Conservation (phyloP, 2,888 invertebrate species). For the Empis livida region DNA sequence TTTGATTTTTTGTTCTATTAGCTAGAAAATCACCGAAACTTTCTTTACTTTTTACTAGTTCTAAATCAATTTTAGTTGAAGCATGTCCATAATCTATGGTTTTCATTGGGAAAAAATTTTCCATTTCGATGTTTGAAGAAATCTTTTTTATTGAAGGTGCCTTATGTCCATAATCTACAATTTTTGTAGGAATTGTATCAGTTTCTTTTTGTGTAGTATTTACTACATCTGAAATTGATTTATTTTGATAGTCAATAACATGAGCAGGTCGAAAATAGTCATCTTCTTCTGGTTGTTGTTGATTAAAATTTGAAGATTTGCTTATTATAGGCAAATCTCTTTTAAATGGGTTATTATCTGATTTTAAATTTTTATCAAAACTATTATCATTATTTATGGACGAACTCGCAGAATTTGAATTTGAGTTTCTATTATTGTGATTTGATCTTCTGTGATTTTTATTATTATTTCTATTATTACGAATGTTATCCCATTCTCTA, state of each 20-base stretch:
- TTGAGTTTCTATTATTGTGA: not conserved
- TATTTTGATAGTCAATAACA: slow-evolving; percentile 60
- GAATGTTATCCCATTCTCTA: not conserved
- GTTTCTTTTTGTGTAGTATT: slow-evolving; percentile 24
- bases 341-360: not conserved
- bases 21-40: not conserved
- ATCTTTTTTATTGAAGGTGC: slow-evolving; percentile 21
- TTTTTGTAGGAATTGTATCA: slow-evolving; percentile 42
- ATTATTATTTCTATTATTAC: not conserved
- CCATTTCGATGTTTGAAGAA: slow-evolving; percentile 32
- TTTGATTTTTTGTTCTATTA: not conserved
- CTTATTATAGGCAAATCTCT: not conserved
- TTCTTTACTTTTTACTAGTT: not conserved
- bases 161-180: slow-evolving; percentile 61
- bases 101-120: slow-evolving; percentile 40
- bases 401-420: too few species aligned
- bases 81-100: slow-evolving; percentile 60
- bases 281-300: slow-evolving; percentile 25
- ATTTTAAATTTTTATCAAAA: too few species aligned
- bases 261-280: slow-evolving; percentile 44
- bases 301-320: not conserved
- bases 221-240: slow-evolving; percentile 20
- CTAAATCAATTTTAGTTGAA: slow-evolving; percentile 14
- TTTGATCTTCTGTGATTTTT: not conserved
- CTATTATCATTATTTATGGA: too few species aligned